Conservation (phyloP, 2,113 vertebrate genomes). For the Ameiurus melas region DNA sequence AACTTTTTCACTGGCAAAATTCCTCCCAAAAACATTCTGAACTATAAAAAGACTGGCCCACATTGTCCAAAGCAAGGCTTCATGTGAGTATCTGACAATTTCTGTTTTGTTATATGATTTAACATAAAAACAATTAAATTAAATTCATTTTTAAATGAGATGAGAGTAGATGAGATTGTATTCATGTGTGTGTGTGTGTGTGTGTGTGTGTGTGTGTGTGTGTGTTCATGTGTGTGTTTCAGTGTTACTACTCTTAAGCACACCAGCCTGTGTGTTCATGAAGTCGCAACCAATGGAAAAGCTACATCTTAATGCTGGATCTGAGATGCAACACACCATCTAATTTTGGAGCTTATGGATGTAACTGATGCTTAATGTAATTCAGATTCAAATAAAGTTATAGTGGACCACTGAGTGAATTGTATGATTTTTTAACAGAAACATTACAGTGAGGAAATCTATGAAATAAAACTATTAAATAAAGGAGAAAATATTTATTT, state of each 20-base stretch:
- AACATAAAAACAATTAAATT: neutral
- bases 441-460: neutral
- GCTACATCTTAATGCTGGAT: neutral
- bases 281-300: neutral
- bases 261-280: neutral
- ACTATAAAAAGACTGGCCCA: too few relatives aligned
- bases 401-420: neutral
- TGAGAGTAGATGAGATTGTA: neutral
- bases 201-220: too few relatives aligned
- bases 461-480: neutral
- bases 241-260: neutral
- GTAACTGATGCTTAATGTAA: neutral
- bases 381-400: neutral
- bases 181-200: neutral
- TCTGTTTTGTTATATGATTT: neutral
- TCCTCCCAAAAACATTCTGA: neutral
- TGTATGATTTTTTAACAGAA: neutral
- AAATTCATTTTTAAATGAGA: neutral
- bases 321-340: neutral
- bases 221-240: neutral
- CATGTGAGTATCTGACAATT: neutral
- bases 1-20: neutral
- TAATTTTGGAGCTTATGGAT: neutral
- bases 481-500: too few relatives aligned
- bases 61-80: neutral